Evolutionary conservation across 1,140 invertebrate species (phyloP).

Genomic region (Calliopsis andreniformis): DNA sequence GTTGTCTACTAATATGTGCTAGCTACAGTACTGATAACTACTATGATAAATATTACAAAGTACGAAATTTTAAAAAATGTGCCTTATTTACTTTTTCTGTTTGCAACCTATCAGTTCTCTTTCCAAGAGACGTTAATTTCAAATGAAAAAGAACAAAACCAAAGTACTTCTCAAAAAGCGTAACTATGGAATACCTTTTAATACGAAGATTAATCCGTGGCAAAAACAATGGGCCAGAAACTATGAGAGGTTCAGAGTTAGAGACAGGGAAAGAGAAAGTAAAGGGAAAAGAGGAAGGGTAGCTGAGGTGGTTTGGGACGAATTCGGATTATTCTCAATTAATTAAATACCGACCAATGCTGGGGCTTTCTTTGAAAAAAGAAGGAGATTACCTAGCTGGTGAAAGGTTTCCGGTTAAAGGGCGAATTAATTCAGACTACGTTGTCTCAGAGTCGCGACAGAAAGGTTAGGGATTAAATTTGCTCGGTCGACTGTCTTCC

Average conservation of each 20-base stretch:
- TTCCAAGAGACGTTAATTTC: neutral
- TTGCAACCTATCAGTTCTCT: neutral
- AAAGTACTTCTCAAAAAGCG: neutral
- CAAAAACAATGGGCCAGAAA: constrained; percentile 46
- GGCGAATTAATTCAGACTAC: constrained; percentile 58
- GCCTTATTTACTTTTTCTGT: no score
- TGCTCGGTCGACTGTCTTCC: constrained; percentile 22
- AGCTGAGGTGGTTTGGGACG: constrained; percentile 27
- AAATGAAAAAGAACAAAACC: neutral
- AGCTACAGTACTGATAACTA: no score
- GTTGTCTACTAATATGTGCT: no score
- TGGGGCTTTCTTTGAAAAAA: constrained; percentile 15
- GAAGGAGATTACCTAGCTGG: constrained; percentile 37
- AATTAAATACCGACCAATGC: constrained; percentile 68
- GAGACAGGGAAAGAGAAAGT: constrained; percentile 42
- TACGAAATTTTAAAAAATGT: no score
- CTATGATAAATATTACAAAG: no score
- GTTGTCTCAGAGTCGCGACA: neutral
- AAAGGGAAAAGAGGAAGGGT: constrained; percentile 18
- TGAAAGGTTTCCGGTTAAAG: constrained; percentile 44
- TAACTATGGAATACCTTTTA: constrained; percentile 59
- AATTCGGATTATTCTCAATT: constrained; percentile 70
- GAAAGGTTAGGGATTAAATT: constrained; percentile 29
- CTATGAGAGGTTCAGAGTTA: constrained; percentile 23
- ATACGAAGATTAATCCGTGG: constrained; percentile 12